These are phyloP conservation scores for Pituophis catenifer DNA, from an alignment of 2,113 vertebrate genomes.

Conservation along the genomic window DNA sequence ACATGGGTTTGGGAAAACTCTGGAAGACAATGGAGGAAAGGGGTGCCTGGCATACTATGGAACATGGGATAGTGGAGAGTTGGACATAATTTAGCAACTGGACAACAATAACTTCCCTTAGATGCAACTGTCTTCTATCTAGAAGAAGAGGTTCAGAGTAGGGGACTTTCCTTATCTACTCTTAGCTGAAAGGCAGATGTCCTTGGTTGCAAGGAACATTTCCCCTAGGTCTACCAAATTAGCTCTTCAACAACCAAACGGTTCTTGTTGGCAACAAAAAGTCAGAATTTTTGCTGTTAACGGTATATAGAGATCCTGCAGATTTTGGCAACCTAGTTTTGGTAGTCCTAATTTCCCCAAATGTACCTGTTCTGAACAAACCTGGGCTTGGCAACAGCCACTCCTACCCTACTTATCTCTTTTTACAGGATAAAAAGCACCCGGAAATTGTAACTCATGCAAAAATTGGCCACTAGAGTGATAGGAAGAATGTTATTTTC, in stretches of 20 bases:
- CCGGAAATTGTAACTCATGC: background rate
- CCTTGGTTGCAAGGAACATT: no score
- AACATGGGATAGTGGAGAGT: no score
- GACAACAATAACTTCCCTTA: no score
- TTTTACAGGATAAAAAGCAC: no score
- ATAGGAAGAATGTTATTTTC: background rate
- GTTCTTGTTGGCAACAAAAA: background rate
- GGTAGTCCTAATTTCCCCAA: background rate
- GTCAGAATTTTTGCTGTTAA: background rate
- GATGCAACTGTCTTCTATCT: no score
- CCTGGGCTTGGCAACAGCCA: background rate
- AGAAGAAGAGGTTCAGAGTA: no score
- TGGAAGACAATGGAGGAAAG: no score
- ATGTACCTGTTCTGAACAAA: background rate
- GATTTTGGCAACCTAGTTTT: background rate
- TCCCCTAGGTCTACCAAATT: background rate
- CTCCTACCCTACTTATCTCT: background rate
- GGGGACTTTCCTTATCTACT: no score
- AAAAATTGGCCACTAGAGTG: background rate
- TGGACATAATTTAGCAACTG: no score
- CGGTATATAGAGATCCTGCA: background rate
- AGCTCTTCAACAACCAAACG: background rate
- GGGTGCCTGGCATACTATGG: no score
- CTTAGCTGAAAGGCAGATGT: no score
- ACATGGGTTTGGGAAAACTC: no score